A percentile compares a stretch with the other conserved stretches of the same genome.
Conservation (phyloP, 2,113 vertebrate genomes). For the Peucedramus taeniatus region DNA sequence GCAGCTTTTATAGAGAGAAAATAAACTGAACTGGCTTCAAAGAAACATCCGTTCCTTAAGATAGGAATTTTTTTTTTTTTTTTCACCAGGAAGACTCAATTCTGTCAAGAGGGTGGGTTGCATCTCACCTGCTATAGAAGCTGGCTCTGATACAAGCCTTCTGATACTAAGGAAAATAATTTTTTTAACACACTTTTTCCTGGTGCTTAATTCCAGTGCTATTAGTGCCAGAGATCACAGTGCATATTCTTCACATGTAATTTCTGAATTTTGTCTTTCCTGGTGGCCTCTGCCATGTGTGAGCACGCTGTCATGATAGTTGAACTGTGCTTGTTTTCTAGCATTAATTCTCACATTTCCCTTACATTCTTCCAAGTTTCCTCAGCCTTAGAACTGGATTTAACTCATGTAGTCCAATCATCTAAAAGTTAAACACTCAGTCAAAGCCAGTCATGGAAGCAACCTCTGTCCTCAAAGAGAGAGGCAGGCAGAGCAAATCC, state of each 20-base stretch:
- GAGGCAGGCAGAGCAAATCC: neutral
- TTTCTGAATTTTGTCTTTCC: neutral
- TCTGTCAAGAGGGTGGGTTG: neutral
- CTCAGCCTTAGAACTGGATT: neutral
- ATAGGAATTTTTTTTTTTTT: no score
- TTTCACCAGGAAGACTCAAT: neutral
- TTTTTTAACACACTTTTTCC: neutral
- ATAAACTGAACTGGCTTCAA: neutral
- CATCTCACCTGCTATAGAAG: neutral
- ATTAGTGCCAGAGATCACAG: neutral
- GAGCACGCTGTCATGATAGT: neutral
- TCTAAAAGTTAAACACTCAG: neutral
- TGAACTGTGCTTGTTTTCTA: neutral
- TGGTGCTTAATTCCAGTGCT: neutral
- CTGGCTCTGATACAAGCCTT: neutral
- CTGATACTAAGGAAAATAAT: neutral
- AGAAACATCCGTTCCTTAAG: neutral
- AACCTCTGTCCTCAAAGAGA: accelerated
- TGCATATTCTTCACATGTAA: neutral
- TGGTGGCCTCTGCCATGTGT: neutral
- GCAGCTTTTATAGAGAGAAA: neutral
- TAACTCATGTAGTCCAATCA: neutral
- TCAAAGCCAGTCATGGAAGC: neutral
- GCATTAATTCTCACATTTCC: neutral
- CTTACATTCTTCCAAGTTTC: neutral